A percentile compares a stretch with the other conserved stretches of the same genome.
Conservation (phyloP, 2,888 invertebrate genomes). For the Carabus problematicus region DNA sequence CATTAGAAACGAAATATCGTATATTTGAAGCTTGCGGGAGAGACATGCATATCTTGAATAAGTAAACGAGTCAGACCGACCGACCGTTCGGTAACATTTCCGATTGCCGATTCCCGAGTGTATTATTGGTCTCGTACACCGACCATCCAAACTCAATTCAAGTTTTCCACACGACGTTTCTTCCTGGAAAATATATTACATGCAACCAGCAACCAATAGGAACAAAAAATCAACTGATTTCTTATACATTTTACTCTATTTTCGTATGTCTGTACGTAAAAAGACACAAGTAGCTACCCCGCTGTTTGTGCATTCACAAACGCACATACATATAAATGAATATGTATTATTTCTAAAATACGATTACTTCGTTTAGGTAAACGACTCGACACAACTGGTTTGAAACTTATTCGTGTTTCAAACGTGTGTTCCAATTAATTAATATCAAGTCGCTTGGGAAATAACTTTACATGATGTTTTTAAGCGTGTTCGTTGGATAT, state of each 20-base stretch:
- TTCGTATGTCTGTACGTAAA: too few relatives aligned
- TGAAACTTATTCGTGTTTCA: too few relatives aligned
- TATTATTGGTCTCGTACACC: conserved; percentile 36
- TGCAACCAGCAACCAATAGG: background rate
- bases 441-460: too few relatives aligned
- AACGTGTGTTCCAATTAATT: too few relatives aligned
- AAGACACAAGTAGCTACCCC: too few relatives aligned
- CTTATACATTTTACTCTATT: background rate
- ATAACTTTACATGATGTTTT: too few relatives aligned
- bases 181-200: conserved; percentile 24
- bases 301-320: too few relatives aligned
- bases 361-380: too few relatives aligned
- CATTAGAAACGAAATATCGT: conserved; percentile 3
- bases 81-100: conserved; percentile 17
- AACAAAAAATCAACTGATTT: conserved; percentile 1
- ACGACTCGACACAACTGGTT: too few relatives aligned
- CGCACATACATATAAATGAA: too few relatives aligned
- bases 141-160: conserved; percentile 40
- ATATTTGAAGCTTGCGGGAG: background rate
- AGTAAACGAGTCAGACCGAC: background rate
- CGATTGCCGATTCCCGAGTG: conserved; percentile 34
- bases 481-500: too few relatives aligned
- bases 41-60: conserved; percentile 7
- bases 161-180: conserved; percentile 34
- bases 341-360: too few relatives aligned